These are phyloP conservation scores for Perca flavescens DNA, from an alignment of 2,113 vertebrate species.

Conservation along the genomic window DNA sequence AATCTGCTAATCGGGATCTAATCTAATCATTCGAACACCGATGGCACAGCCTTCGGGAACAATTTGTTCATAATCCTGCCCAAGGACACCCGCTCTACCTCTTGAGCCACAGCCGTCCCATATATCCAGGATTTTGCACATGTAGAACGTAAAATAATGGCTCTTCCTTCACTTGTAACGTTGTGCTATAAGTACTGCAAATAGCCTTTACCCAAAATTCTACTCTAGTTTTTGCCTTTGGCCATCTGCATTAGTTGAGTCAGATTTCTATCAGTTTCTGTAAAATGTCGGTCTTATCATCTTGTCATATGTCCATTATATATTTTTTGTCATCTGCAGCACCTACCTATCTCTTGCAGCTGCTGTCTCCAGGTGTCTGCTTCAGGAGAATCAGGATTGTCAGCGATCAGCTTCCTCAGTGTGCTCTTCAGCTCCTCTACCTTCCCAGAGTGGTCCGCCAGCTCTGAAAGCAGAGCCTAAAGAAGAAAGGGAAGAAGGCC, in stretches of 20 bases:
- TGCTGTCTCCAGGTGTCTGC: conserved; percentile 92
- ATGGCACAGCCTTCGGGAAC: too few relatives aligned
- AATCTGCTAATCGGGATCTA: too few relatives aligned
- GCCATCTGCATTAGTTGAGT: not conserved
- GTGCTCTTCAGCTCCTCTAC: conserved; percentile 91
- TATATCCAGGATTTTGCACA: not conserved
- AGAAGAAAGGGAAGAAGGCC: not conserved
- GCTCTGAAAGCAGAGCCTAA: conserved; percentile 92
- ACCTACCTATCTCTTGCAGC: conserved; percentile 93
- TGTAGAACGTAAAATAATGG: not conserved
- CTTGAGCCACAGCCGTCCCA: too few relatives aligned
- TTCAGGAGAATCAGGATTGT: conserved; percentile 94
- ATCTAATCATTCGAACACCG: too few relatives aligned
- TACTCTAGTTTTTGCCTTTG: not conserved
- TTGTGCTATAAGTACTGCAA: not conserved
- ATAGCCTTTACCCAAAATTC: not conserved
- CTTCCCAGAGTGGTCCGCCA: conserved; percentile 90
- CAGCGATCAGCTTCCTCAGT: conserved; percentile 88
- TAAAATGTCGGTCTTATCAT: not conserved
- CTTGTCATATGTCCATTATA: not conserved
- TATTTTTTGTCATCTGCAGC: conserved; percentile 19
- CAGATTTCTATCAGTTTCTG: not conserved
- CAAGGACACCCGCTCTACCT: too few relatives aligned
- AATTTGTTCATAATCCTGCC: too few relatives aligned
- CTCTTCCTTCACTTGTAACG: not conserved